Percentiles rank a stretch among this genome's conserved stretches.
Conservation (phyloP, 2,113 vertebrate species). For the Lophius piscatorius region DNA sequence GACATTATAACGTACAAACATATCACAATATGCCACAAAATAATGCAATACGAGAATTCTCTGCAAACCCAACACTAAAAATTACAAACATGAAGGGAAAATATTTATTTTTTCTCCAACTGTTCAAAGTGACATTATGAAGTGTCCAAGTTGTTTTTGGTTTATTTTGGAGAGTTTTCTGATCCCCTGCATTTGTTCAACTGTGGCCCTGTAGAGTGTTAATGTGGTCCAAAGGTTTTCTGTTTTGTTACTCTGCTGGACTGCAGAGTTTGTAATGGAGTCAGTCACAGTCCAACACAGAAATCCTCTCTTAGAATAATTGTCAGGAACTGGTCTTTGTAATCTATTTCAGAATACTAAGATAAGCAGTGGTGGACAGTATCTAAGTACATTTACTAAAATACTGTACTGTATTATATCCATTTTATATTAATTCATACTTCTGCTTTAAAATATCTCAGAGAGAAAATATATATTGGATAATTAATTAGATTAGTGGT, state of each 20-base stretch:
- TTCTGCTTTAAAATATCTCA: too few relatives aligned
- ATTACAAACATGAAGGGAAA: constrained; percentile 23
- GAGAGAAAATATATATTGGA: too few relatives aligned
- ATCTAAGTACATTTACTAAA: too few relatives aligned
- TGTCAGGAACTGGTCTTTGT: constrained; percentile 9
- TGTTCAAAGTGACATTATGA: constrained; percentile 31
- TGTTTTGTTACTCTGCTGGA: constrained; percentile 25
- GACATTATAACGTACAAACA: too few relatives aligned
- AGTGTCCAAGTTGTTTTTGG: constrained; percentile 50
- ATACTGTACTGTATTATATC: too few relatives aligned
- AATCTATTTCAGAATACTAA: too few relatives aligned
- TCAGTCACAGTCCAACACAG: constrained; percentile 33
- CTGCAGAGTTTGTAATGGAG: constrained; percentile 22
- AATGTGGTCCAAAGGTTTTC: constrained; percentile 47
- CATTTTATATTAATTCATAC: too few relatives aligned
- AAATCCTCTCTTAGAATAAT: constrained; percentile 32
- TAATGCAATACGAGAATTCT: too few relatives aligned
- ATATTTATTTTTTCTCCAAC: constrained; percentile 42
- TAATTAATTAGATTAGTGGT: too few relatives aligned
- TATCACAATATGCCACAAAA: too few relatives aligned
- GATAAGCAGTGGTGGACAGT: too few relatives aligned
- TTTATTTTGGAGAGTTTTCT: constrained; percentile 70
- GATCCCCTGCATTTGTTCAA: constrained; percentile 74
- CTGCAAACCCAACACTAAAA: too few relatives aligned
- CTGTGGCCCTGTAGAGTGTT: constrained; percentile 68